Evolutionary conservation across 2,888 invertebrate species (phyloP), one percentile per base, ranked within the genome.

Genomic region (Clepsis dumicolana): DNA sequence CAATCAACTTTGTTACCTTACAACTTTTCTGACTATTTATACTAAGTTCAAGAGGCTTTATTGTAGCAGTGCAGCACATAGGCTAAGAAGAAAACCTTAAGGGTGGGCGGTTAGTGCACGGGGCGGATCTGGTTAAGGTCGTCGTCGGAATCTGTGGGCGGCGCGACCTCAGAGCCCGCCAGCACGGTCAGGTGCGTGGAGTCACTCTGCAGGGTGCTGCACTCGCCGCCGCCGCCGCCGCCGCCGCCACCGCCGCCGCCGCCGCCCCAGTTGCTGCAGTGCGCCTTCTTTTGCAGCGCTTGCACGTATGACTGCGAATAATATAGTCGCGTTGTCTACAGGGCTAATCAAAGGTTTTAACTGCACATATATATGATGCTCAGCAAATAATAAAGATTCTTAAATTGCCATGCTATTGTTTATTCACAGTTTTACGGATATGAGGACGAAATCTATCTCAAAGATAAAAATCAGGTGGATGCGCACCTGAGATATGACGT

Each of bases 401-500:
- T n/a, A n/a, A n/a, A n/a, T n/a, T n/a, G n/a, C n/a, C n/a, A n/a
- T n/a, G n/a, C n/a, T n/a, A n/a, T n/a, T n/a, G n/a, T n/a, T n/a
- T n/a, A n/a, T n/a, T n/a, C n/a, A n/a, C n/a, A n/a, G n/a, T n/a
- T n/a, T n/a, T n/a, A n/a, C n/a, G n/a, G n/a, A n/a, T n/a, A n/a
- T n/a, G n/a, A n/a, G n/a, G n/a, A n/a, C n/a, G n/a, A n/a, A n/a
- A n/a, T n/a, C n/a, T n/a, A n/a, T n/a, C n/a, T n/a, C n/a, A n/a
- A n/a, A n/a, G n/a, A n/a, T n/a, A n/a, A n/a, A n/a, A 35, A 35
- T 4, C 4, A 16, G 2, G 44, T 14, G 1, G 12, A 5, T 48
- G n/a, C 52, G 29, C 83, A 96, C 97, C 95, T 98, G 97, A 75
- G 97, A 97, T 76, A 98, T 97, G 73, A 98, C 97, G 89, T 98